These are phyloP conservation scores for Plagodis pulveraria DNA, from an alignment of 2,888 invertebrate genomes.

Conservation along the genomic window DNA sequence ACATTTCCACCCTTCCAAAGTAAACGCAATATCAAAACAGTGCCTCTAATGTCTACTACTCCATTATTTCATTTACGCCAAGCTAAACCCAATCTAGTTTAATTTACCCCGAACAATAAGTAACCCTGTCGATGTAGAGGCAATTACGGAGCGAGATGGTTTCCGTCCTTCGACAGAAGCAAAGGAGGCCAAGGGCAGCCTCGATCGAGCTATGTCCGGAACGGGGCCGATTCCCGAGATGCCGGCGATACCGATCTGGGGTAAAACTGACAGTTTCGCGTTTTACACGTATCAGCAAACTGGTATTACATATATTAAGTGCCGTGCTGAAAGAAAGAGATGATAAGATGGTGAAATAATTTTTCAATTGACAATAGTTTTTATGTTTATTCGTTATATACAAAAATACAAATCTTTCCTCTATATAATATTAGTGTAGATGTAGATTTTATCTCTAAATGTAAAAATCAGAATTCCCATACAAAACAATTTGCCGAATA, in stretches of 20 bases:
- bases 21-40: too few relatives aligned
- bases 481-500: too few relatives aligned
- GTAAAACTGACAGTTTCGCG: constrained; percentile 4
- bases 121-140: constrained; percentile 15
- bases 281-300: not conserved
- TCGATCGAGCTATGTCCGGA: constrained; percentile 21
- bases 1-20: too few relatives aligned
- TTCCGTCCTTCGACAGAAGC: constrained; percentile 26
- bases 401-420: too few relatives aligned
- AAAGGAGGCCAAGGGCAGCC: constrained; percentile 32
- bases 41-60: not conserved
- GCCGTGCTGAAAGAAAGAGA: too few relatives aligned
- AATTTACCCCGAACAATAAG: constrained; percentile 20
- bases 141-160: constrained; percentile 17
- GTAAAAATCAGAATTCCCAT: too few relatives aligned
- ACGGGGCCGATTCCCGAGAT: constrained; percentile 18
- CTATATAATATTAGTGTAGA: too few relatives aligned
- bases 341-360: too few relatives aligned
- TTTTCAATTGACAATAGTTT: too few relatives aligned
- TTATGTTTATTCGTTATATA: too few relatives aligned
- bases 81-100: constrained; percentile 21
- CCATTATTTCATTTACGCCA: not conserved
- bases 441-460: too few relatives aligned
- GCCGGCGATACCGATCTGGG: constrained; percentile 5
- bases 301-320: too few relatives aligned